A percentile compares a stretch with the other conserved stretches of the same genome.
These are phyloP conservation scores for Astropecten irregularis DNA, from an alignment of 53 echinoderm and acorn worm species.

Conservation along the genomic window DNA sequence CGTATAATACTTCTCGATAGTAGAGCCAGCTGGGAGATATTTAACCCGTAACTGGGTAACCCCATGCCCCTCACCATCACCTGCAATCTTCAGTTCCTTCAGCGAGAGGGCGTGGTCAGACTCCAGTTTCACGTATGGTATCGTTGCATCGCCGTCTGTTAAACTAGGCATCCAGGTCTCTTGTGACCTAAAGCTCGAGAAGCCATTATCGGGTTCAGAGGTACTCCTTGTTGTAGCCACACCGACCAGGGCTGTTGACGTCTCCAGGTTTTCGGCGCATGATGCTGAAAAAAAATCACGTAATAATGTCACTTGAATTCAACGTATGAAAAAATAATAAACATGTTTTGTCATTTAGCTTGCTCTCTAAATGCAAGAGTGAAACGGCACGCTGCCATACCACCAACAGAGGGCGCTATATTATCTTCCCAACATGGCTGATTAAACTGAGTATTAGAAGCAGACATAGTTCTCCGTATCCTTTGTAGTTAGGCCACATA, in stretches of 20 bases:
- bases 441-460: too few relatives aligned
- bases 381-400: too few relatives aligned
- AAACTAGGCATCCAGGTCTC: slow-evolving; percentile 6
- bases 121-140: slow-evolving; percentile 1
- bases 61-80: not conserved
- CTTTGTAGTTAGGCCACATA: too few relatives aligned
- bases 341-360: too few relatives aligned
- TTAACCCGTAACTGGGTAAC: not conserved
- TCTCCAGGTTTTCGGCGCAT: slow-evolving; percentile 43
- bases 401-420: too few relatives aligned
- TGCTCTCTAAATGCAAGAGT: too few relatives aligned
- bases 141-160: not conserved
- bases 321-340: too few relatives aligned
- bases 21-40: not conserved
- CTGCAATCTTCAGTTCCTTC: slow-evolving; percentile 5
- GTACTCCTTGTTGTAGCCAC: not conserved
- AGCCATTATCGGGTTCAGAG: slow-evolving; percentile 13
- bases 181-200: not conserved
- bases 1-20: not conserved
- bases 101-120: not conserved
- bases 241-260: not conserved
- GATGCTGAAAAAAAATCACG: slow-evolving; percentile 1
- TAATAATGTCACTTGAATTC: too few relatives aligned
- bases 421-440: too few relatives aligned
- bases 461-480: too few relatives aligned